Percentiles rank a stretch among this genome's conserved stretches.
Evolutionary conservation across 2,888 invertebrate genomes (phyloP).

Genomic region (Germaria angustata): DNA sequence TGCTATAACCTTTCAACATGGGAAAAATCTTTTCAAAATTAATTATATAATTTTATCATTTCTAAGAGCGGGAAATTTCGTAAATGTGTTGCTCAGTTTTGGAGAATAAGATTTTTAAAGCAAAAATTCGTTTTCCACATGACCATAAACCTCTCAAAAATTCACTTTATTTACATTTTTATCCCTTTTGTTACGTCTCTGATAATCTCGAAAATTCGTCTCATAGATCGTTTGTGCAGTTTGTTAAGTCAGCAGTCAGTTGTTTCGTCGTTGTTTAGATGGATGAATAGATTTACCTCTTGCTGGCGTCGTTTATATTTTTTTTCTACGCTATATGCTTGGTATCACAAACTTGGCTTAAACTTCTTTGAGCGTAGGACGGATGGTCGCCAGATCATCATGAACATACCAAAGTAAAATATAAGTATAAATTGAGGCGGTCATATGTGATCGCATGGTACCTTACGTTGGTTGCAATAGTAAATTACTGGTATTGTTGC

Average conservation of each 20-base stretch:
- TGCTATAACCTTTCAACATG: too few relatives aligned
- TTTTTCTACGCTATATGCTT: slow-evolving; percentile 18
- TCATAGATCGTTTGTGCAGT: not conserved
- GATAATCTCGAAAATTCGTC: not conserved
- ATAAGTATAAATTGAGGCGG: not conserved
- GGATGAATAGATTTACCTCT: slow-evolving; percentile 57
- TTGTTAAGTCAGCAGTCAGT: slow-evolving; percentile 20
- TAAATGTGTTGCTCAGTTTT: too few relatives aligned
- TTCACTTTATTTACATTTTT: too few relatives aligned
- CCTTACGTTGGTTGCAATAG: not conserved
- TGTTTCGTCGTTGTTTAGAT: slow-evolving; percentile 34
- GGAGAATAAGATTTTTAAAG: too few relatives aligned
- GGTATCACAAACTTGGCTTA: slow-evolving; percentile 62
- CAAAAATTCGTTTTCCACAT: too few relatives aligned
- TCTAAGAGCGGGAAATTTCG: too few relatives aligned
- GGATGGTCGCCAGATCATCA: slow-evolving; percentile 59
- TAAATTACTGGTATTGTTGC: too few relatives aligned
- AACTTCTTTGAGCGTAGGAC: slow-evolving; percentile 40
- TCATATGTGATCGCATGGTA: not conserved
- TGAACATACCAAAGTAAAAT: not conserved
- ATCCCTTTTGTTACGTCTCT: not conserved
- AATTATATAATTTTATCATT: too few relatives aligned
- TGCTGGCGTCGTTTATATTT: slow-evolving; percentile 35
- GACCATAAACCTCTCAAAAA: too few relatives aligned
- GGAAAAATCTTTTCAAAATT: too few relatives aligned